Percentiles rank a stretch among this genome's conserved stretches.
Conservation (phyloP, 53 echinoderm and acorn worm genomes). For the Apostichopus leukothele region DNA sequence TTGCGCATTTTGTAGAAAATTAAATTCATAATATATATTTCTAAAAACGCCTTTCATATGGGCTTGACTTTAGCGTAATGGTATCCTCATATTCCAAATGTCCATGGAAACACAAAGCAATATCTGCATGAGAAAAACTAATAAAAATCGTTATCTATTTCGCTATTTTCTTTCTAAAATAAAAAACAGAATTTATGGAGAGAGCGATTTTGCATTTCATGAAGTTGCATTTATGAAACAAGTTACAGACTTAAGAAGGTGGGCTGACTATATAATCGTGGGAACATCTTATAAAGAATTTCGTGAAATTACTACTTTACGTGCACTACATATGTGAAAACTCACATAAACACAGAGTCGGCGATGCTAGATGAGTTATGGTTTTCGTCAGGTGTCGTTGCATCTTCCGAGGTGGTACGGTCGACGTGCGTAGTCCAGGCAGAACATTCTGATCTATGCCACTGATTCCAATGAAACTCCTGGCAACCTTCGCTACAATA, state of each 20-base stretch:
- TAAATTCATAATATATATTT: too few relatives aligned
- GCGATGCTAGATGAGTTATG: constrained; percentile 41
- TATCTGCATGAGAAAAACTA: too few relatives aligned
- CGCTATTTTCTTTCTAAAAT: background rate
- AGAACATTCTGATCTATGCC: constrained; percentile 80
- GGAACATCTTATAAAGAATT: background rate
- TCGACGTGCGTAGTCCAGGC: constrained; percentile 21
- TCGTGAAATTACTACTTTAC: background rate
- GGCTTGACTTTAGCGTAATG: too few relatives aligned
- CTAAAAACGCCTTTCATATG: too few relatives aligned
- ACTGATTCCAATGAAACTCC: constrained; percentile 83
- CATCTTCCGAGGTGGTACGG: background rate
- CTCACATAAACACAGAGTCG: constrained; percentile 41
- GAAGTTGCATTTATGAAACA: background rate
- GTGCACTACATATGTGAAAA: background rate
- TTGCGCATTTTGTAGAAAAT: too few relatives aligned
- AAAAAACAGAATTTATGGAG: too few relatives aligned
- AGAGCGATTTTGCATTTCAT: background rate
- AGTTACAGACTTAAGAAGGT: background rate
- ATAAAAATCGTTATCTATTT: too few relatives aligned
- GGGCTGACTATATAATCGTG: background rate
- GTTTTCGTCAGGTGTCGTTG: constrained; percentile 32
- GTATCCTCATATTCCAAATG: too few relatives aligned
- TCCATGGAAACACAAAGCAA: too few relatives aligned
- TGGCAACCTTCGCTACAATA: constrained; percentile 94